phyloP scores from a whole-genome alignment of 2,888 invertebrate genomes.

The Hyalella azteca region DNA sequence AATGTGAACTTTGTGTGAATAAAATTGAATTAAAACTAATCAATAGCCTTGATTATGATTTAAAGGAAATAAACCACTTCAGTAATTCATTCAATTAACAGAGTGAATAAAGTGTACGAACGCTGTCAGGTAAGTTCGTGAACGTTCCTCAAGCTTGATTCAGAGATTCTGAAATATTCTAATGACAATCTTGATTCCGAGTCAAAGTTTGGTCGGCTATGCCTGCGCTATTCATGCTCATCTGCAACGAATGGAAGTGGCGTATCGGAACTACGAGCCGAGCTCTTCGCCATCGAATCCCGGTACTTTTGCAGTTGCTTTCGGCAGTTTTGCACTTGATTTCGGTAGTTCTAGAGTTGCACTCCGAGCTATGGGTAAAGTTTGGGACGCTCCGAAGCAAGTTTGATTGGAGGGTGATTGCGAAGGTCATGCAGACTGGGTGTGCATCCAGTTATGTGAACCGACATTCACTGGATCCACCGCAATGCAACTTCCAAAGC shows the following conservation, averaged over 20 bases:
- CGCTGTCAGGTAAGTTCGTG: no score
- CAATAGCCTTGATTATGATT: no score
- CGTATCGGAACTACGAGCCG: background rate
- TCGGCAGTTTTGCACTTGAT: slow-evolving; percentile 35
- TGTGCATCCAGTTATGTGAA: no score
- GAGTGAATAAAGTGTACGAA: no score
- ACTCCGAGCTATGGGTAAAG: slow-evolving; percentile 8
- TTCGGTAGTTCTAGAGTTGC: slow-evolving; percentile 24
- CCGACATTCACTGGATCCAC: no score
- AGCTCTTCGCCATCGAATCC: background rate
- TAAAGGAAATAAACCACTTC: no score
- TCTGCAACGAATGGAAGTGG: background rate
- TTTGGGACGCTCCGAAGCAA: background rate
- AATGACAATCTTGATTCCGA: slow-evolving; percentile 25
- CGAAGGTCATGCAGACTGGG: background rate
- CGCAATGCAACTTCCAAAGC: no score
- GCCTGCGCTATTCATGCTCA: background rate
- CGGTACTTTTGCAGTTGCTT: slow-evolving; percentile 29
- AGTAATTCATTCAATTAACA: no score
- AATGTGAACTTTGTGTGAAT: no score
- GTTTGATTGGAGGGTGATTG: slow-evolving; percentile 19
- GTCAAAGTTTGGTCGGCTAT: background rate
- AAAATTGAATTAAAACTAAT: no score
- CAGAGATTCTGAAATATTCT: background rate
- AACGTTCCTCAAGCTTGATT: background rate